Conservation (phyloP, 2,797 vertebrate genomes). For the Mormyrus hasselquistii region DNA sequence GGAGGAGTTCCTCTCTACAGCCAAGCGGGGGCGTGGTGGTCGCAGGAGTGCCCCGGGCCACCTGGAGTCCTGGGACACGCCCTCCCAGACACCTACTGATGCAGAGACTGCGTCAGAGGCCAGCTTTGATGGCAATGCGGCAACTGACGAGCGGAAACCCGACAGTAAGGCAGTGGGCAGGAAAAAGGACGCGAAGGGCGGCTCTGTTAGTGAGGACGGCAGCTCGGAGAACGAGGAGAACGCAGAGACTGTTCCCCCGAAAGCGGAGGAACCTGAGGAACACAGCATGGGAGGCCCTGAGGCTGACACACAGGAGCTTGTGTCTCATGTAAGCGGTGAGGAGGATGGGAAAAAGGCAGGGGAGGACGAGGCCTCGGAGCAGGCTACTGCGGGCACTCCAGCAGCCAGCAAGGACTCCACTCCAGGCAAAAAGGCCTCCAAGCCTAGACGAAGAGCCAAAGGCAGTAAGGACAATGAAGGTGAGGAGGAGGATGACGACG, state of each 20-base stretch:
- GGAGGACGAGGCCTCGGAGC: constrained; percentile 39
- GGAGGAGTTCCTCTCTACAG: constrained; percentile 87
- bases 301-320: constrained; percentile 23
- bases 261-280: constrained; percentile 38
- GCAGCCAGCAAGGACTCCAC: constrained; percentile 46
- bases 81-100: constrained; percentile 82
- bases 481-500: constrained; percentile 37
- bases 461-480: constrained; percentile 39
- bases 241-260: neutral
- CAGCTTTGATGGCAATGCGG: constrained; percentile 76
- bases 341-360: constrained; percentile 37
- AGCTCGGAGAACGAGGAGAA: constrained; percentile 59
- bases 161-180: constrained; percentile 49
- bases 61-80: constrained; percentile 76
- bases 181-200: constrained; percentile 27
- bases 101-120: constrained; percentile 88
- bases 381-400: constrained; percentile 45
- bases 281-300: constrained; percentile 38
- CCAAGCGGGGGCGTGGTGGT: constrained; percentile 66
- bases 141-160: constrained; percentile 51
- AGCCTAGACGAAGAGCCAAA: constrained; percentile 36
- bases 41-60: constrained; percentile 62
- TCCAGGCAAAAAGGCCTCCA: constrained; percentile 51
- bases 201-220: constrained; percentile 51
- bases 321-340: constrained; percentile 45